Evolutionary conservation across 2,797 vertebrate species (phyloP).

Genomic region (Micrastur ruficollis): DNA sequence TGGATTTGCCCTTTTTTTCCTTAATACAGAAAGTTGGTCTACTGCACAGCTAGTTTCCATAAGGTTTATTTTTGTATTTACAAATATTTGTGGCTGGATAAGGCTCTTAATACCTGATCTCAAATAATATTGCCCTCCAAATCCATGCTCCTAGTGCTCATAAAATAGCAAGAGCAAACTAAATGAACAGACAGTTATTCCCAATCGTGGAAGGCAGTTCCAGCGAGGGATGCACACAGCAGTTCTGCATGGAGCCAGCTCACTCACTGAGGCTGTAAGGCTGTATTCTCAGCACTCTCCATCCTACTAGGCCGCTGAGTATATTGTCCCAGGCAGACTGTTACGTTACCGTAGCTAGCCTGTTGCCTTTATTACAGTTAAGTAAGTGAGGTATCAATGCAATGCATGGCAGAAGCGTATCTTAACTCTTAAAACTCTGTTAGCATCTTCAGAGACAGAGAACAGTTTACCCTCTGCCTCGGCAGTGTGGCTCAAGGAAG

Average conservation of each 20-base stretch:
- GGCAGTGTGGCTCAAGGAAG: not conserved
- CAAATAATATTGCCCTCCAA: not conserved
- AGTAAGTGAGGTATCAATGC: not conserved
- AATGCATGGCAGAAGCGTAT: not conserved
- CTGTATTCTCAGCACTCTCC: not conserved
- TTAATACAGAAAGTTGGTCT: not conserved
- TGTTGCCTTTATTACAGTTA: not conserved
- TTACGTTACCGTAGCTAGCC: not conserved
- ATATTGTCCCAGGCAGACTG: not conserved
- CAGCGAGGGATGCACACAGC: not conserved
- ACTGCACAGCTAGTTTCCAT: not conserved
- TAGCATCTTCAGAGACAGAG: not conserved
- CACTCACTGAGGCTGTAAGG: not conserved
- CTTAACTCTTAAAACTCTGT: not conserved
- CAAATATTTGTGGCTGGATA: not conserved
- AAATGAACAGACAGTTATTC: not conserved
- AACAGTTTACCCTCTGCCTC: not conserved
- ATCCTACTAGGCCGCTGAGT: accelerated
- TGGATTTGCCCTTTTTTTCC: not conserved
- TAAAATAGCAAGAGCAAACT: not conserved
- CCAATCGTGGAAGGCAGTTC: not conserved
- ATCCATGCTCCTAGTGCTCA: not conserved
- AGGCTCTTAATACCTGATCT: not conserved
- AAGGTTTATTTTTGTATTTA: not conserved
- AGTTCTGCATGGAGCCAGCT: not conserved